phyloP scores from a whole-genome alignment of 2,113 vertebrate genomes.

The Romanogobio albipinnatus region DNA sequence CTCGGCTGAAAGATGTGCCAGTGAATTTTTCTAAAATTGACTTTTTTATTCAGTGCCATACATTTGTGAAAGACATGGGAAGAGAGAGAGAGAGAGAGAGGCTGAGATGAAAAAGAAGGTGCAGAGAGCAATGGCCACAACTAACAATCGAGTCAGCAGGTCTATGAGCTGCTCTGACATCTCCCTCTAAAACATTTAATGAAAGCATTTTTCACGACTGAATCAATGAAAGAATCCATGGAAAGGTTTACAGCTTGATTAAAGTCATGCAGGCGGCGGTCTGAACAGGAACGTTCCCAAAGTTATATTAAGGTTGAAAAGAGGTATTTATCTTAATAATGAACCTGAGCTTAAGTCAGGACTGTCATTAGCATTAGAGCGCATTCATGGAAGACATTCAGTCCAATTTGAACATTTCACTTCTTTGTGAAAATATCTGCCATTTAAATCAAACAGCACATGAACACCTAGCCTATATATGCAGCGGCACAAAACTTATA shows the following conservation, averaged over 20 bases:
- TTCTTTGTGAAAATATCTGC: neutral
- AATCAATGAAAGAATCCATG: slow-evolving; percentile 31
- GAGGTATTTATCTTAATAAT: neutral
- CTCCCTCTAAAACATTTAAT: slow-evolving; percentile 21
- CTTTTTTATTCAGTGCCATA: neutral
- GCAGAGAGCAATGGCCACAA: neutral
- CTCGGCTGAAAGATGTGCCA: neutral
- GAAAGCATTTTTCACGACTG: neutral
- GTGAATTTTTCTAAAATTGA: neutral
- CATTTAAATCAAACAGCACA: neutral
- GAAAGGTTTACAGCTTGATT: neutral
- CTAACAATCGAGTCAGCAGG: slow-evolving; percentile 28
- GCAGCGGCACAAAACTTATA: too few relatives aligned
- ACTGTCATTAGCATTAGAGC: neutral
- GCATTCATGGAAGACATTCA: neutral
- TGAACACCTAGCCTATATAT: neutral
- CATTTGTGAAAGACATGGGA: neutral
- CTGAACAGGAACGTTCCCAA: neutral
- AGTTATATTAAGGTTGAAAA: neutral
- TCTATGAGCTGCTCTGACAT: neutral
- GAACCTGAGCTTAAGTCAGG: neutral
- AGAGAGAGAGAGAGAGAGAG: neutral
- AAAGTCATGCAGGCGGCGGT: neutral
- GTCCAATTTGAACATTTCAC: neutral
- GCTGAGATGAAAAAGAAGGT: neutral